These are phyloP conservation scores for Helostoma temminkii DNA, from an alignment of 2,797 vertebrate species.

Conservation along the genomic window DNA sequence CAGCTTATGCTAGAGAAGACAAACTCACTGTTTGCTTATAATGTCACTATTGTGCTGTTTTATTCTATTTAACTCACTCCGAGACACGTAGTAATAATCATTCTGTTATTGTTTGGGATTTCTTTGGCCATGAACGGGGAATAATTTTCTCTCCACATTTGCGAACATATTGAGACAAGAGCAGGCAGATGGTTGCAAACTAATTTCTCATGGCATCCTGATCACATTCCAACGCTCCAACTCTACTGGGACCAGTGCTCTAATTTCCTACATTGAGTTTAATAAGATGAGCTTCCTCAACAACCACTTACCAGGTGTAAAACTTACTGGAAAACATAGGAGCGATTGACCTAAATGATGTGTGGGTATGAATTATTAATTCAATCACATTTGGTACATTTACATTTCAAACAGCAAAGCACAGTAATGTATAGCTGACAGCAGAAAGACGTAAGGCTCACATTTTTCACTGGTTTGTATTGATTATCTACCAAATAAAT, in stretches of 20 bases:
- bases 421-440: constrained; percentile 1
- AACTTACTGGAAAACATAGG: constrained; percentile 55
- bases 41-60: too few relatives aligned
- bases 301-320: constrained; percentile 66
- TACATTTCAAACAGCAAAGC: constrained; percentile 37
- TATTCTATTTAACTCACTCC: neutral
- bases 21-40: neutral
- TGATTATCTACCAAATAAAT: constrained; percentile 41
- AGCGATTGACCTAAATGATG: constrained; percentile 53
- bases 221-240: constrained; percentile 67
- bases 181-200: constrained; percentile 73
- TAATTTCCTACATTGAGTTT: constrained; percentile 64
- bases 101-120: constrained; percentile 19
- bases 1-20: too few relatives aligned
- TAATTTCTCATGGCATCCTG: constrained; percentile 65
- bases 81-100: neutral
- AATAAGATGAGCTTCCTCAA: constrained; percentile 50
- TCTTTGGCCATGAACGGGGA: constrained; percentile 6
- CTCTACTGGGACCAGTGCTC: constrained; percentile 69
- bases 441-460: neutral
- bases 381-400: constrained; percentile 55
- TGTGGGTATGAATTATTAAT: constrained; percentile 66
- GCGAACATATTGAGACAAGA: constrained; percentile 61
- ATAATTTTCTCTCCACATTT: constrained; percentile 36
- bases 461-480: constrained; percentile 20